Evolutionary conservation across 2,113 vertebrate genomes (phyloP), one percentile per base, ranked within the genome.

Genomic region (Neolamprologus toae): DNA sequence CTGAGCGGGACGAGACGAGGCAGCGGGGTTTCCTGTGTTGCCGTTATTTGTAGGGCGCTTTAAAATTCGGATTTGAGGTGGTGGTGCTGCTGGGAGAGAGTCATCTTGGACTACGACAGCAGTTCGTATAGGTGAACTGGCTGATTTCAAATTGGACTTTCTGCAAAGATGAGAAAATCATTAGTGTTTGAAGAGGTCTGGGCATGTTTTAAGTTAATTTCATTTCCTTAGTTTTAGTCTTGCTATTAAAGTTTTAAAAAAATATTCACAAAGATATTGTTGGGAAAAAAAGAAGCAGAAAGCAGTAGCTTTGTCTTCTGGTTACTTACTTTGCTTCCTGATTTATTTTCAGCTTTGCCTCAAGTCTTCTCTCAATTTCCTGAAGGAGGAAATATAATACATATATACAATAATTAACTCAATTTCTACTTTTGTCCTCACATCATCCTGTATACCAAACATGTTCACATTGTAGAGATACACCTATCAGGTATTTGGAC

Each of bases 311-410:
- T 49, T 78, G 16, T 31, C 35, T 17, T 26, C 3, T 82, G 4
- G 51, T 88, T 47, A 33, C 89, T 98, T 96, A 99, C 98, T 97
- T 98, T 94, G 98, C 96, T 92, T 98, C 97, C 93, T 98, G 97
- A 5, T 96, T 97, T 96, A 99, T 99, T 96, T 97, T 98, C 95
- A 99, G 96, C 90, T 98, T 99, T 94, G 98, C 98, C 90, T 99
- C 98, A 95, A 99, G 96, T 88, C 98, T 96, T 96, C 98, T 97
- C 90, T 99, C 98, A 92, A 99, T 98, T 96, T 99, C 98, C 98
- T 99, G 68, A 4, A 45, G 45, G 45, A 33, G 26, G 23, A 82
- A 8, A 79, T 19, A 35, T 35, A 16, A 51, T 9, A 51, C n/a
- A 84, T 68, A 66, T 90, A 93, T 9, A 31, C 23, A 85, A 49